Evolutionary conservation across 2,888 invertebrate species (phyloP), one percentile per base, ranked within the genome.

Genomic region (Microplitis manilae): DNA sequence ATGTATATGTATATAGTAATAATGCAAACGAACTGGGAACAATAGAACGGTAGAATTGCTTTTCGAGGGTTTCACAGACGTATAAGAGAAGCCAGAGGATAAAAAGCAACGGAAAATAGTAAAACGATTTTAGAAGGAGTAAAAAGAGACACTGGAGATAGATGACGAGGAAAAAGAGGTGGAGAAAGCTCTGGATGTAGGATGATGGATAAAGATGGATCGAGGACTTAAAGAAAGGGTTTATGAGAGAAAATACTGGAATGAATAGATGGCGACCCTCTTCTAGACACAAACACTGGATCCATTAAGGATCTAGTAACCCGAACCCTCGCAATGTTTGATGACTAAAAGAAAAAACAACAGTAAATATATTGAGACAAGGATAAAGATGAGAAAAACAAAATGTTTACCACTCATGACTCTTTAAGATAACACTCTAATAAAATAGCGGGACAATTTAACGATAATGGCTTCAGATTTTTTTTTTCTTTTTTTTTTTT

Each of bases 261-360:
- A 30, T 20, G 13, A 38, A 65, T 30, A 30, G 65, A 38, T 13
- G 38, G 20, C 65, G 65, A 75, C 75, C 73, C 79, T 75, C 17
- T 75, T 60, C 64, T 67, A 65, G 72, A 72, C 72, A 84, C 84
- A 85, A 86, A 86, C 85, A 86, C 82, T 82, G 77, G 81, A 82
- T 84, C 86, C 85, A 86, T 86, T 85, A 84, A 84, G 84, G 82
- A 75, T 68, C 73, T 65, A 69, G 68, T 59, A 68, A 71, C 77
- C 79, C 68, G 79, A 75, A 76, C 80, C 79, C 81, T 83, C 80
- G 79, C 79, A 80, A 81, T 81, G 81, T 85, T 83, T 83, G 83
- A 73, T 78, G 73, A 77, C 77, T 76, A 74, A 74, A 69, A 68
- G 78, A 76, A 78, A 78, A 82, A 80, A 77, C 79, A 79, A 81